Conservation (phyloP, 2,113 vertebrate species). For the Leucosticte australis region DNA sequence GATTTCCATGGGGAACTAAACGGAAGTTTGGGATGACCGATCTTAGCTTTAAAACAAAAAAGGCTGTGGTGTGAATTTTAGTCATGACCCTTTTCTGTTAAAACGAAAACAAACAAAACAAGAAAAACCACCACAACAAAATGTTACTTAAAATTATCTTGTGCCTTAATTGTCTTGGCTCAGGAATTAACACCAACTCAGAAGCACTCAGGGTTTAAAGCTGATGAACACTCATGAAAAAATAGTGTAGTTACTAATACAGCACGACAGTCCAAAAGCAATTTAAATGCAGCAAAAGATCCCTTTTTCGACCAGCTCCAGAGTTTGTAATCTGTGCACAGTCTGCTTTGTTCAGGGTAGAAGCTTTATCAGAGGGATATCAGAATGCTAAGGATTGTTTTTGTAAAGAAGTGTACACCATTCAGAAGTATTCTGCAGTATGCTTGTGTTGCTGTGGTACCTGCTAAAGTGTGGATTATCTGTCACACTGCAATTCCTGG, state of each 20-base stretch:
- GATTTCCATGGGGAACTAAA: not conserved
- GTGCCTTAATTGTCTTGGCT: conserved; percentile 27
- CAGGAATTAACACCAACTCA: not conserved
- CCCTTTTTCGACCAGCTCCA: not conserved
- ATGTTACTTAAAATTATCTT: not conserved
- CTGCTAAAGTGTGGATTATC: not conserved
- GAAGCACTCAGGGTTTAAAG: not conserved
- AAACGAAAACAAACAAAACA: not conserved
- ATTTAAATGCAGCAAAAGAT: not conserved
- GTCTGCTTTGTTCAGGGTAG: not conserved
- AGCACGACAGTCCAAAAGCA: not conserved
- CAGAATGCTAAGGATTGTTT: not conserved
- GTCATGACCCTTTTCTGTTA: not conserved
- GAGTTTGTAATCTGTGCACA: not conserved
- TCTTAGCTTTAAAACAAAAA: not conserved
- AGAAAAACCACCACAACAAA: not conserved
- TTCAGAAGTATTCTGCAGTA: not conserved
- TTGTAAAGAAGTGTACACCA: not conserved
- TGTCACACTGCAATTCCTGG: not conserved
- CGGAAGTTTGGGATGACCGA: not conserved
- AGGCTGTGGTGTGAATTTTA: not conserved
- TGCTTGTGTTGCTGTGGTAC: not conserved
- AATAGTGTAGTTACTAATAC: not conserved
- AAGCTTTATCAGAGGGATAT: not conserved
- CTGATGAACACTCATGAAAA: not conserved